These are phyloP conservation scores for Phrynosoma platyrhinos DNA, from an alignment of 2,113 vertebrate genomes.

Conservation along the genomic window DNA sequence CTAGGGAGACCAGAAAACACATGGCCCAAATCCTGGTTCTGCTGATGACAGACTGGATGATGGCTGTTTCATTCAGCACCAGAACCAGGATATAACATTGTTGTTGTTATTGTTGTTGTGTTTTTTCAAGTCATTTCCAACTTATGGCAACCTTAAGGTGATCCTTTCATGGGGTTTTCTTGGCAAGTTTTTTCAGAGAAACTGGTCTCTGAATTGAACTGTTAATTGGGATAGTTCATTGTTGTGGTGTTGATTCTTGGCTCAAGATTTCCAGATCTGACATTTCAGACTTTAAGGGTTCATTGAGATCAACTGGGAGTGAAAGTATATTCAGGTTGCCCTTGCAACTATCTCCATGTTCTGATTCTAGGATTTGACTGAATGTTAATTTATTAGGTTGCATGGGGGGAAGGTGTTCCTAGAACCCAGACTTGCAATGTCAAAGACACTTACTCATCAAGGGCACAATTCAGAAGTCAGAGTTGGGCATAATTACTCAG, in stretches of 20 bases:
- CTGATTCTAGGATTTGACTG: neutral
- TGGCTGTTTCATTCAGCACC: no score
- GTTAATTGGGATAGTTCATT: neutral
- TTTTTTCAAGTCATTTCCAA: no score
- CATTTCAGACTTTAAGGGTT: neutral
- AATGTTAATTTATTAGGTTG: conserved; percentile 25
- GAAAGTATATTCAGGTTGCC: neutral
- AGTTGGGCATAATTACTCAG: conserved; percentile 55
- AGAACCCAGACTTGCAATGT: conserved; percentile 16
- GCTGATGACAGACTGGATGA: no score
- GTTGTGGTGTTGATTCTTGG: neutral
- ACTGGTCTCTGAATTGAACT: neutral
- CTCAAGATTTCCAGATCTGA: neutral
- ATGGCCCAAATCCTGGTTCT: no score
- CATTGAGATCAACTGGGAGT: neutral
- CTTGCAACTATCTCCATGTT: neutral
- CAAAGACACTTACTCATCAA: conserved; percentile 43
- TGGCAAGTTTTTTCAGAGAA: neutral
- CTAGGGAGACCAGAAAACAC: no score
- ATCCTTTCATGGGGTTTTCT: no score
- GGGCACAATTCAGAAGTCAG: conserved; percentile 58
- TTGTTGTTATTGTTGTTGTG: no score
- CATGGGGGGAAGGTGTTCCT: neutral
- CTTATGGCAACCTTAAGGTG: no score
- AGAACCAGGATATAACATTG: no score